Base-by-base conservation (phyloP, 2,797 vertebrate species). In the Pristis pectinata region DNA sequence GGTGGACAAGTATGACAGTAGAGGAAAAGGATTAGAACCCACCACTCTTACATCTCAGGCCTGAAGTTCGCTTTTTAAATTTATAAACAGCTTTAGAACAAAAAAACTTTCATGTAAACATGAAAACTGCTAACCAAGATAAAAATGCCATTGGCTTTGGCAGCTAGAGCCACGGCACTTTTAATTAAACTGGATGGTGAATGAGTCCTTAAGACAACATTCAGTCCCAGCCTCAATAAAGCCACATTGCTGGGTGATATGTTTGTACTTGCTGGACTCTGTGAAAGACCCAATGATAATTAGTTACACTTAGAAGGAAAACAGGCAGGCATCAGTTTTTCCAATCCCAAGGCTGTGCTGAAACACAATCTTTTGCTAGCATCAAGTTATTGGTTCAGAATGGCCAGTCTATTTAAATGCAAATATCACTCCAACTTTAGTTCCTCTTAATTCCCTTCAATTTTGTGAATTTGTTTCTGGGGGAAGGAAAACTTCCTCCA, bases 1-100 rank as follows among this genome's bases (percentile, higher is more conserved):
- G 97, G 97, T 97, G 97, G 97, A 97, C 96, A 97, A 97, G 97
- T 96, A 96, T 83, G 97, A 97, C 96, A 97, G 96, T 96, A 97
- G 96, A 97, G 97, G 96, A 96, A 96, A 97, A 97, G 95, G 76
- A 96, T 97, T 96, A 97, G 97, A 97, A 96, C 96, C 96, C 95
- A 95, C 96, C 95, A 96, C 95, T 96, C 96, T 95, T 37, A 37
- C 94, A 85, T 59, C 92, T 94, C 67, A 74, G 49, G 44, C 70
- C 70, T 94, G 70, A 53, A 76, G 22, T 93, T 94, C 93, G 27
- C 41, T 72, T 44, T 74, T 74, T 15, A 94, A 53, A 94, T 34
- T 6, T 49, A 76, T 30, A 94, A 70, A 94, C 92, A 94, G 41
- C 76, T 49, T 24, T 76, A 76, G 30, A 76, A 72, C 92, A 94